These are phyloP conservation scores for Cryptophagus acutangulus DNA, from an alignment of 2,888 invertebrate species.

Conservation along the genomic window DNA sequence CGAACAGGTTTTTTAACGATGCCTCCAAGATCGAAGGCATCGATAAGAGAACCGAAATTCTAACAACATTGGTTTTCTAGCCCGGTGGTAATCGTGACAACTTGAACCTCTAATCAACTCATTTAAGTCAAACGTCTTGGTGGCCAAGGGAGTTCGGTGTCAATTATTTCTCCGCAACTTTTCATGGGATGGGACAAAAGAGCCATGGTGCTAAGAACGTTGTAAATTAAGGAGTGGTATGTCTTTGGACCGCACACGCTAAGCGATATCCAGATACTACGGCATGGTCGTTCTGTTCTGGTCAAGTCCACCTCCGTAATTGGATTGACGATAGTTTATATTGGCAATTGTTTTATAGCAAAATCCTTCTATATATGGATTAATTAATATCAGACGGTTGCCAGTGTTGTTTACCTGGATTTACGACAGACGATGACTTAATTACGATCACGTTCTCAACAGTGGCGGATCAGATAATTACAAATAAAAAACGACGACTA, in stretches of 20 bases:
- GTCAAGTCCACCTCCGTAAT: too few species aligned
- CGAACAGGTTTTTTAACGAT: constrained; percentile 2
- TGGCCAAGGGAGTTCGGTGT: constrained; percentile 27
- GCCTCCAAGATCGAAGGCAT: constrained; percentile 13
- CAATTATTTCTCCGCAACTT: constrained; percentile 34
- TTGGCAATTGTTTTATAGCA: constrained; percentile 28
- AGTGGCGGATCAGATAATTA: neutral
- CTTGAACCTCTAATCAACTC: constrained; percentile 24
- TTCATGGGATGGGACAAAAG: constrained; percentile 35
- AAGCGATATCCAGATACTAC: constrained; percentile 32
- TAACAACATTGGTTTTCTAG: constrained; percentile 25
- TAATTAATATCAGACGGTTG: constrained; percentile 21
- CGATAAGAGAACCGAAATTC: constrained; percentile 19
- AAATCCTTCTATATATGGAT: constrained; percentile 13
- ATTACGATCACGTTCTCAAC: constrained; percentile 21
- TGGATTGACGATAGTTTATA: constrained; percentile 33
- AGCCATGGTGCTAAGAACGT: constrained; percentile 36
- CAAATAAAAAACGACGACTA: neutral
- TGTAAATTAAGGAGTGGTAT: constrained; percentile 41
- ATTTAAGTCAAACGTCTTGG: constrained; percentile 20
- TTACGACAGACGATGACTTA: constrained; percentile 23
- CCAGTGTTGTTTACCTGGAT: constrained; percentile 12
- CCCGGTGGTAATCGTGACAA: constrained; percentile 27
- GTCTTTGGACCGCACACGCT: constrained; percentile 41
- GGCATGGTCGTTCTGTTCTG: constrained; percentile 33